These are phyloP conservation scores for Andrena marginata DNA, from an alignment of 2,888 invertebrate genomes.

Conservation along the genomic window DNA sequence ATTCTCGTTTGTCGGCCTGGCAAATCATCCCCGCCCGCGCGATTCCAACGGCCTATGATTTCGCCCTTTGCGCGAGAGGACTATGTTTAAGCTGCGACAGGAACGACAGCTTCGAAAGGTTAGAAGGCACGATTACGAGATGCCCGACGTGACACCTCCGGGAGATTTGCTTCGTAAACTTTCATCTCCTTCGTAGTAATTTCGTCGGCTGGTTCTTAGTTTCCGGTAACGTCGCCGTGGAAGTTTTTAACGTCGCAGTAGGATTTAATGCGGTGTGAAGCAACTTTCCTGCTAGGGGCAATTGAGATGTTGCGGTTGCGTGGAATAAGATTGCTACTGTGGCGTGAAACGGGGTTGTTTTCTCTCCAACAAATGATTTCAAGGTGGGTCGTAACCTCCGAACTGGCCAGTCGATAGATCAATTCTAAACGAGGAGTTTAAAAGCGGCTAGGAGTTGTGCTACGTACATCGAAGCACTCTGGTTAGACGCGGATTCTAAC, in stretches of 20 bases:
- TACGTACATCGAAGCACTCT: background rate
- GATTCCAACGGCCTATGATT: conserved; percentile 23
- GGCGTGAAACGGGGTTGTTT: no score
- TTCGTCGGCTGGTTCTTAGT: background rate
- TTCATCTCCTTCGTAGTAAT: background rate
- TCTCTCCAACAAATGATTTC: no score
- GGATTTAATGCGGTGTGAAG: background rate
- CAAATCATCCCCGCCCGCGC: conserved; percentile 38
- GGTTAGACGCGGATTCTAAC: background rate
- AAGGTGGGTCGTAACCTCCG: background rate
- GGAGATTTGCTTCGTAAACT: background rate
- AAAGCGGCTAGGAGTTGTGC: background rate
- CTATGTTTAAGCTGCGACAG: background rate
- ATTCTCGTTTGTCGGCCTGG: conserved; percentile 21
- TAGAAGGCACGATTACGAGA: background rate
- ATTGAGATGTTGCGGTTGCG: background rate
- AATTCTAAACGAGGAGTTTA: background rate
- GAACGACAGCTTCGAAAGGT: background rate
- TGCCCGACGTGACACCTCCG: background rate
- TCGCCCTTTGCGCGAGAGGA: conserved; percentile 5
- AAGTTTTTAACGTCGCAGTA: background rate
- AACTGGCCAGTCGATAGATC: background rate
- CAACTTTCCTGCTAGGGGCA: background rate
- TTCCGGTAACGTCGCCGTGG: conserved; percentile 7
- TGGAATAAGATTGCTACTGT: background rate